phyloP scores from a whole-genome alignment of 2,888 invertebrate species.

The Labia minor region DNA sequence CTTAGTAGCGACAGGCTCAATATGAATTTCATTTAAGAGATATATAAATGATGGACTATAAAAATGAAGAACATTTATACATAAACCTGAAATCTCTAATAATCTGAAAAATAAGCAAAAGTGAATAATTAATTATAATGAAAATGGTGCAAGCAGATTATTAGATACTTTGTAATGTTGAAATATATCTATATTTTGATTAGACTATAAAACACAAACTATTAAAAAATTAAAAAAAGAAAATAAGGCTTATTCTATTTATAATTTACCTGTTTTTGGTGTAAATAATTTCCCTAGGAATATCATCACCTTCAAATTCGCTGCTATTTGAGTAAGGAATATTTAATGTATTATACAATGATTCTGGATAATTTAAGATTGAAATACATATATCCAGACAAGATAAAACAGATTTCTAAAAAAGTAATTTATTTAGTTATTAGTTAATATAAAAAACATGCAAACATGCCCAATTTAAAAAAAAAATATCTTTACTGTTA shows the following conservation, averaged over 20 bases:
- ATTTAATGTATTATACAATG: neutral
- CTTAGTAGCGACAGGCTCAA: neutral
- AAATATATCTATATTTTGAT: too few species aligned
- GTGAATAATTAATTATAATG: too few species aligned
- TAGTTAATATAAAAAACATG: neutral
- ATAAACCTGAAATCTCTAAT: neutral
- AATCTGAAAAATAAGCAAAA: too few species aligned
- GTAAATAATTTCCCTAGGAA: neutral
- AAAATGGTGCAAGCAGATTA: too few species aligned
- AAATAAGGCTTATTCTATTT: too few species aligned
- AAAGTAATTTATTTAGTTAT: neutral
- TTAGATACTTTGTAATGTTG: too few species aligned
- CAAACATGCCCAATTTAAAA: too few species aligned
- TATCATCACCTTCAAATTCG: neutral
- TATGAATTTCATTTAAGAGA: neutral
- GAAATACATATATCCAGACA: neutral
- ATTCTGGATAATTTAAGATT: neutral
- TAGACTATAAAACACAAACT: too few species aligned
- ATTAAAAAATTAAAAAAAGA: too few species aligned
- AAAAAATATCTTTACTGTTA: too few species aligned
- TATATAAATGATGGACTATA: neutral
- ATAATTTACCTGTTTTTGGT: neutral
- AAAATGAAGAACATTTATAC: neutral
- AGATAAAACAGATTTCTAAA: neutral
- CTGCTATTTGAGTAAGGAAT: too few species aligned